phyloP scores from a whole-genome alignment of 2,888 invertebrate species.

The Lottia gigantea region DNA sequence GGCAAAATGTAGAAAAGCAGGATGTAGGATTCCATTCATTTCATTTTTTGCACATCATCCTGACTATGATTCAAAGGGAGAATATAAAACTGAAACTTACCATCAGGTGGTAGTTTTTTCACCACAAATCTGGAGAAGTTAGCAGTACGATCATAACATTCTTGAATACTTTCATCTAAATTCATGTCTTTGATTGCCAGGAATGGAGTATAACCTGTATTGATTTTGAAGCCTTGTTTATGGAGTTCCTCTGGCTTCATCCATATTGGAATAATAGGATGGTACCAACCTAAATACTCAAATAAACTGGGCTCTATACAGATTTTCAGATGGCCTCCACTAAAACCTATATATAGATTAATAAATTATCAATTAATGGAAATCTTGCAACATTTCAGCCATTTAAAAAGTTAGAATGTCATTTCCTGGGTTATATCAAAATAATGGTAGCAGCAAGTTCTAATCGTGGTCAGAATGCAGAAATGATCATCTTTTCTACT shows the following conservation, averaged over 20 bases:
- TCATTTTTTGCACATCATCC: too few species aligned
- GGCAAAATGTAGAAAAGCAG: too few species aligned
- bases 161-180: constrained; percentile 75
- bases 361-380: too few species aligned
- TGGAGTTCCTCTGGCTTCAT: constrained; percentile 75
- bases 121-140: constrained; percentile 74
- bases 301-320: constrained; percentile 89
- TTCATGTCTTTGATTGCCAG: constrained; percentile 52
- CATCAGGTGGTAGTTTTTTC: constrained; percentile 71
- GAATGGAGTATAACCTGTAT: constrained; percentile 77
- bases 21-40: too few species aligned
- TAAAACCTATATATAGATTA: too few species aligned
- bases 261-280: constrained; percentile 56
- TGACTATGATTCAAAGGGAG: too few species aligned
- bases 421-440: too few species aligned
- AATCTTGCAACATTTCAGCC: too few species aligned
- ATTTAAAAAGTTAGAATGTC: too few species aligned
- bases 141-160: constrained; percentile 77
- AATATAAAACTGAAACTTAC: constrained; percentile 43
- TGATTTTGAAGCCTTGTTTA: constrained; percentile 81
- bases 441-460: too few species aligned
- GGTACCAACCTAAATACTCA: constrained; percentile 93
- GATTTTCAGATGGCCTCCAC: constrained; percentile 32
- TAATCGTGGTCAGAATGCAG: too few species aligned
- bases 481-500: too few species aligned